Evolutionary conservation across 2,113 vertebrate genomes (phyloP).

Genomic region (Pygoscelis antarcticus): DNA sequence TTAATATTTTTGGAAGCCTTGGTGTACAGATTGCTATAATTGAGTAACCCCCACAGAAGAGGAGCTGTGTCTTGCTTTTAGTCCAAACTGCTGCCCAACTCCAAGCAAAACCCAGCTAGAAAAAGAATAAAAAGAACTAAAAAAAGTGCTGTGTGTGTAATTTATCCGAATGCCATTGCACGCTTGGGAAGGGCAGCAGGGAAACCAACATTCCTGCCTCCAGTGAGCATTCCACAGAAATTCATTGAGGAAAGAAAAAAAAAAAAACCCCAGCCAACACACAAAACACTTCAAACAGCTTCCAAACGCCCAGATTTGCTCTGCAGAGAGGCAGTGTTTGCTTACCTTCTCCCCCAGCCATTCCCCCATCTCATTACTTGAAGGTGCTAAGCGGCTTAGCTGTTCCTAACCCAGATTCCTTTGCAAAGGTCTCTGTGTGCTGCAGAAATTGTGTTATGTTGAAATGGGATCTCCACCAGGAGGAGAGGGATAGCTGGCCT

Average conservation of each 20-base stretch:
- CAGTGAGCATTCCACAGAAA: conserved; percentile 56
- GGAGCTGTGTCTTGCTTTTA: background rate
- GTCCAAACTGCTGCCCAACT: background rate
- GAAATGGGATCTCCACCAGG: background rate
- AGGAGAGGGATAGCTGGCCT: background rate
- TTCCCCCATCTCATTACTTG: background rate
- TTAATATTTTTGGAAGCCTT: conserved; percentile 4
- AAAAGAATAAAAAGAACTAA: background rate
- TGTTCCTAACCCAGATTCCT: background rate
- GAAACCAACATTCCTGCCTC: conserved; percentile 59
- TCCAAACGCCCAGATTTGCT: background rate
- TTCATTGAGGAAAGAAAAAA: background rate
- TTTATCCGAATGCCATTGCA: background rate
- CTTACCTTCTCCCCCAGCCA: background rate
- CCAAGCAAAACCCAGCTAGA: background rate
- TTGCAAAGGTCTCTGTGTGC: background rate
- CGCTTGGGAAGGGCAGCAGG: conserved; percentile 26
- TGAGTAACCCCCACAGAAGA: background rate
- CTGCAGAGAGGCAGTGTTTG: background rate
- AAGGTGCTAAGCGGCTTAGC: background rate
- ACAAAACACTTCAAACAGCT: background rate
- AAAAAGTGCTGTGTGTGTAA: background rate
- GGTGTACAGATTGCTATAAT: background rate
- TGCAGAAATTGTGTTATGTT: background rate
- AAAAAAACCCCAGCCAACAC: background rate